phyloP scores from a whole-genome alignment of 2,797 vertebrate species.

The Myiotriccus ornatus region DNA sequence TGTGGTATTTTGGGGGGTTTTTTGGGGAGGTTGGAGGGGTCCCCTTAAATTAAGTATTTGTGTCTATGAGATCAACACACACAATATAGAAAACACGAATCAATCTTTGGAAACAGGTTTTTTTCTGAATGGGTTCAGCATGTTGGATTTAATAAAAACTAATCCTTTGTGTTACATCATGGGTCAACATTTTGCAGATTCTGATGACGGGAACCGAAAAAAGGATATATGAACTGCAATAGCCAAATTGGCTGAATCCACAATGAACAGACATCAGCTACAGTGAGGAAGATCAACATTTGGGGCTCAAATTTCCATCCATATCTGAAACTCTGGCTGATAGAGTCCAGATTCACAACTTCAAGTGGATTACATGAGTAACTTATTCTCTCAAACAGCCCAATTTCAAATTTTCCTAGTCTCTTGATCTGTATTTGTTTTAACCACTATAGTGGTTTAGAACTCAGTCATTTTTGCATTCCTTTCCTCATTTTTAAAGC shows the following conservation, averaged over 20 bases:
- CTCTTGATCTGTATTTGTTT: background rate
- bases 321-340: background rate
- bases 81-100: background rate
- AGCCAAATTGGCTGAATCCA: background rate
- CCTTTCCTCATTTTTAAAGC: background rate
- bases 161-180: background rate
- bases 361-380: background rate
- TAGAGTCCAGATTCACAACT: background rate
- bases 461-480: background rate
- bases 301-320: background rate
- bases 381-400: background rate
- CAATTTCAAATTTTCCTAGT: background rate
- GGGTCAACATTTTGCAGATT: background rate
- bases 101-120: background rate
- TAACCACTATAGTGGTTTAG: background rate
- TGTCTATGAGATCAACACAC: background rate
- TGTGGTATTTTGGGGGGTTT: background rate
- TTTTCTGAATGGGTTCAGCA: background rate
- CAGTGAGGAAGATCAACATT: background rate
- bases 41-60: background rate
- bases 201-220: background rate
- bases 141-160: background rate
- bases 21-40: accelerated
- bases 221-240: background rate
- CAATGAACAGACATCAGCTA: background rate